Base-by-base conservation (phyloP, 2,113 vertebrate species). In the Mirza zaza region DNA sequence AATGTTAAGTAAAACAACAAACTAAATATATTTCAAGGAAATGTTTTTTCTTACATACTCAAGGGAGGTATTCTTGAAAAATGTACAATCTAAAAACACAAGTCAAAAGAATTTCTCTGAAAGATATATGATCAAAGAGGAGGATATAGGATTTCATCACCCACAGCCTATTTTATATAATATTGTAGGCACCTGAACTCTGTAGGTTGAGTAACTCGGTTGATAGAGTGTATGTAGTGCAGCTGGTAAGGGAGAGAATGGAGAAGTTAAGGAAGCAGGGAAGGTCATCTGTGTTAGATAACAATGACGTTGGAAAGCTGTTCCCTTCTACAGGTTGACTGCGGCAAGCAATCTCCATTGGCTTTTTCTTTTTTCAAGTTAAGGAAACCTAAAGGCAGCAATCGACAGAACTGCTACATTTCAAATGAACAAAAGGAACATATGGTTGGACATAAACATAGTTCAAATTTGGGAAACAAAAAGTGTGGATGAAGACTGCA, bases 321-420 rank as follows among this genome's bases (percentile, higher is more conserved):
- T 70, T 77, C 52, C n/a, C 21, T 83, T 82, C 71, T 57, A 36
- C 27, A 89, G 48, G 80, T 1, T 75, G 90, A 79, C 6, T 21
- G 32, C 67, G 83, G n/a, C 39, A 63, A 50, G 61, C 50, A 96
- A 92, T 34, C 57, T 86, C 21, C n/a, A 75, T 45, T 87, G 73
- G 5, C 73, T 93, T 61, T 83, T 59, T 77, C 48, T 79, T 93
- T 94, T 39, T 75, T 75, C 85, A 63, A 48, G 18, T 95, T 67
- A 95, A 70, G 65, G 34, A 94, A 94, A 95, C 95, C 84, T 90
- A 90, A 90, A 50, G 83, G 91, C 27, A 87, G 13, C 55, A 83
- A 89, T 48, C 85, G 84, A n/a, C 68, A 87, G 55, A 91, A 4
- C 42, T 75, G 25, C 57, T 63, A 79, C 73, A 84, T 55, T 91